Percentiles rank a stretch among this genome's conserved stretches.
Evolutionary conservation across 2,113 vertebrate species (phyloP).

Genomic region (Perca fluviatilis): DNA sequence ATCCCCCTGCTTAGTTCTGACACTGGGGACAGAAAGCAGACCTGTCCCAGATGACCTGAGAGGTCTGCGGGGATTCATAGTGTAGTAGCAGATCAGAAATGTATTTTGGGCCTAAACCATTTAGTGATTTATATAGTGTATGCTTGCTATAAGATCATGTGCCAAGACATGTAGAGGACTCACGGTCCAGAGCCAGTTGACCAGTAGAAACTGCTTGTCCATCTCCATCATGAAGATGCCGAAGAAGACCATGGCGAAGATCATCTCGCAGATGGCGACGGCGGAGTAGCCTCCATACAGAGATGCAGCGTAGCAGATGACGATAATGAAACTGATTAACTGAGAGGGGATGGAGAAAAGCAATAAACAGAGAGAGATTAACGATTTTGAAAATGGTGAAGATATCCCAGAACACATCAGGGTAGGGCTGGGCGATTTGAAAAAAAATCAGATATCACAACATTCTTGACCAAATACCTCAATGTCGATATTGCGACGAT

Average conservation of each 20-base stretch:
- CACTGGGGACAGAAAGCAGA: no score
- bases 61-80: no score
- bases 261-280: constrained; percentile 81
- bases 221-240: constrained; percentile 82
- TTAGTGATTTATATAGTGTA: no score
- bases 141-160: neutral
- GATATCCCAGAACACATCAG: neutral
- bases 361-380: neutral
- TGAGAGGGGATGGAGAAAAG: constrained; percentile 14
- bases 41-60: no score
- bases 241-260: constrained; percentile 80
- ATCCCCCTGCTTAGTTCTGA: no score
- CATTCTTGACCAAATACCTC: no score
- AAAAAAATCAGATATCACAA: no score
- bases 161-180: constrained; percentile 47
- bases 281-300: constrained; percentile 55
- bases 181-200: constrained; percentile 87
- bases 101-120: no score
- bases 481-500: no score
- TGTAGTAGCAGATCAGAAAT: no score
- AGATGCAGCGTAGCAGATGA: constrained; percentile 83
- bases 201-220: constrained; percentile 79
- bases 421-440: no score
- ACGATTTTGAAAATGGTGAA: neutral
- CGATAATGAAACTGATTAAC: constrained; percentile 79